A percentile compares a stretch with the other conserved stretches of the same genome.
These are phyloP conservation scores for Trichomycterus rosablanca DNA, from an alignment of 2,113 vertebrate species.

Conservation along the genomic window DNA sequence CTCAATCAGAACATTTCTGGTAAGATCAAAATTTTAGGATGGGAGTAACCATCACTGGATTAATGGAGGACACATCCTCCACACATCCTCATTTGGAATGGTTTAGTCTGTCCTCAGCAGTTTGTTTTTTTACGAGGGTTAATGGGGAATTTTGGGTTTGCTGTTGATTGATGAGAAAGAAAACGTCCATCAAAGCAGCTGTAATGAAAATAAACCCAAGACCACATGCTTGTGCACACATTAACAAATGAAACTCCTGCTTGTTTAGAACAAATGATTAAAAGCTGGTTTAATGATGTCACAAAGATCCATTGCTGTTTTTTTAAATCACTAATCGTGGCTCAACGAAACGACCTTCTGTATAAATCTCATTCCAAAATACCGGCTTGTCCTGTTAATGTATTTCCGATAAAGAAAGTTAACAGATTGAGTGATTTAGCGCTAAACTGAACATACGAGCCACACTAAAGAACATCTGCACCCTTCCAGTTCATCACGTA, in stretches of 20 bases:
- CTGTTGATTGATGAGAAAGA: too few relatives aligned
- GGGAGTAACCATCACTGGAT: too few relatives aligned
- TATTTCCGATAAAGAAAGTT: conserved; percentile 6
- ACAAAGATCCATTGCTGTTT: conserved; percentile 10
- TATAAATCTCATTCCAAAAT: conserved; percentile 10
- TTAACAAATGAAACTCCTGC: not conserved
- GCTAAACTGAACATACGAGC: not conserved
- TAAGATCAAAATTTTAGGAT: too few relatives aligned
- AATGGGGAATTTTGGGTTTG: too few relatives aligned
- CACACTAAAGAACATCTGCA: not conserved
- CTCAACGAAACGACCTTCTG: conserved; percentile 1
- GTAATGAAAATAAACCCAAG: not conserved
- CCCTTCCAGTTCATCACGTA: not conserved
- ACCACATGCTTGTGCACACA: too few relatives aligned
- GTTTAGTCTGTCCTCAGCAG: too few relatives aligned
- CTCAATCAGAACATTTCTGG: too few relatives aligned
- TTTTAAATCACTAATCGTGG: not conserved
- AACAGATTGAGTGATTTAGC: too few relatives aligned
- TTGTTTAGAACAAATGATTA: conserved; percentile 17
- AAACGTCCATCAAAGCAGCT: too few relatives aligned
- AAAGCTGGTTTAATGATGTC: conserved; percentile 22
- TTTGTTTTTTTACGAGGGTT: too few relatives aligned
- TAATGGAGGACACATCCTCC: too few relatives aligned
- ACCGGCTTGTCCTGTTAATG: not conserved
- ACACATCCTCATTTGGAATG: too few relatives aligned